Evolutionary conservation across 1,140 invertebrate genomes (phyloP).

Genomic region (Scylla paramamosain): DNA sequence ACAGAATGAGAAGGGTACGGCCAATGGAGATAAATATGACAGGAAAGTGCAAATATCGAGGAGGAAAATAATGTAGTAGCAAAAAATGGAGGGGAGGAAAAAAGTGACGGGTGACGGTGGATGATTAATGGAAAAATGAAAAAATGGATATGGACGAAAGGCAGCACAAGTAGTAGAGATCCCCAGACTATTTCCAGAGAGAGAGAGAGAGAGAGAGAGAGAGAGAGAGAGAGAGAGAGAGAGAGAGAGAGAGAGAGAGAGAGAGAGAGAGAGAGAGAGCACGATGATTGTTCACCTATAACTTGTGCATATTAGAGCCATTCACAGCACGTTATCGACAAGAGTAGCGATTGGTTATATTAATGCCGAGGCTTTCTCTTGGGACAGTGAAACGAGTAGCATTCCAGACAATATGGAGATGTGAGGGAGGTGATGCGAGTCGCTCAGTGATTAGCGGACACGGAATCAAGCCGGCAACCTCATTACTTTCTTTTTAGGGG

Average conservation of each 20-base stretch:
- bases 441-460: too few relatives aligned
- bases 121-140: too few relatives aligned
- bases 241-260: slow-evolving; percentile 28
- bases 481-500: too few relatives aligned
- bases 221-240: slow-evolving; percentile 29
- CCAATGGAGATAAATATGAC: background rate
- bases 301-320: background rate
- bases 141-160: too few relatives aligned
- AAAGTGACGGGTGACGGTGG: too few relatives aligned
- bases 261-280: background rate
- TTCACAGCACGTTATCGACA: background rate
- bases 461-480: too few relatives aligned
- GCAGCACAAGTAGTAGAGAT: background rate
- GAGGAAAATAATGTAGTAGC: background rate
- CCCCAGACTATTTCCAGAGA: background rate
- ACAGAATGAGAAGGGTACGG: background rate
- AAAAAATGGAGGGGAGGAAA: background rate
- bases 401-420: background rate
- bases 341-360: background rate
- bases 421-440: too few relatives aligned
- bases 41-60: slow-evolving; percentile 5
- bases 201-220: slow-evolving; percentile 18
- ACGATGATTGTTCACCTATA: background rate
- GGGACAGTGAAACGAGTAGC: background rate
- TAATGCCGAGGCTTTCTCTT: background rate